Percentiles rank a stretch among this genome's conserved stretches.
These are phyloP conservation scores for Microvelia longipes DNA, from an alignment of 1,140 invertebrate genomes.

Conservation along the genomic window DNA sequence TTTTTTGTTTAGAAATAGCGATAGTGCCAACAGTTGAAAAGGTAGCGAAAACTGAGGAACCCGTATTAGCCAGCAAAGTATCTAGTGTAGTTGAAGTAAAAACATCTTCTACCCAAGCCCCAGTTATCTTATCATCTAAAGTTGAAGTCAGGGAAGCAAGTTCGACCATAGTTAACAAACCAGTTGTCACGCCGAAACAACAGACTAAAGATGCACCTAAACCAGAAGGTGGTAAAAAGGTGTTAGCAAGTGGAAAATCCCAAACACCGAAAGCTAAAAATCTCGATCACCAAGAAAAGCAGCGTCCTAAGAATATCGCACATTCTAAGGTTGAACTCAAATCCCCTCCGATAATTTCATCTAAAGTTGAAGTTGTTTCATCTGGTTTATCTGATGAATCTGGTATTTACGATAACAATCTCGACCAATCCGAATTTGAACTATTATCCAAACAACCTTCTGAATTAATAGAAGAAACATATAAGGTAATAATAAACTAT, in stretches of 20 bases:
- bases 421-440: constrained; percentile 58
- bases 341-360: constrained; percentile 5
- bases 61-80: constrained; percentile 22
- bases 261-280: constrained; percentile 6
- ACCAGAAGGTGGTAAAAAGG: neutral
- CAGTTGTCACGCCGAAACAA: neutral
- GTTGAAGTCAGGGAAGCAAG: constrained; percentile 25
- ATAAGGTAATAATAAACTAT: constrained; percentile 32
- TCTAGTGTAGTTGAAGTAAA: constrained; percentile 33
- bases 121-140: constrained; percentile 16
- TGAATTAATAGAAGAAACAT: constrained; percentile 61
- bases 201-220: neutral
- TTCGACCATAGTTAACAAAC: neutral
- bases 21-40: neutral
- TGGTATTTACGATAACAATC: constrained; percentile 40
- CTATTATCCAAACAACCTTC: constrained; percentile 64
- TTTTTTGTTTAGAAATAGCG: neutral
- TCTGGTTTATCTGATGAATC: constrained; percentile 25
- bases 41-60: constrained; percentile 1
- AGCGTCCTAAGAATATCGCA: neutral
- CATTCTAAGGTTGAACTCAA: constrained; percentile 10
- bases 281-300: neutral
- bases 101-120: constrained; percentile 25
- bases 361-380: constrained; percentile 27
- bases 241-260: neutral